Evolutionary conservation across 2,797 vertebrate species (phyloP).

Genomic region (Paguma larvata): DNA sequence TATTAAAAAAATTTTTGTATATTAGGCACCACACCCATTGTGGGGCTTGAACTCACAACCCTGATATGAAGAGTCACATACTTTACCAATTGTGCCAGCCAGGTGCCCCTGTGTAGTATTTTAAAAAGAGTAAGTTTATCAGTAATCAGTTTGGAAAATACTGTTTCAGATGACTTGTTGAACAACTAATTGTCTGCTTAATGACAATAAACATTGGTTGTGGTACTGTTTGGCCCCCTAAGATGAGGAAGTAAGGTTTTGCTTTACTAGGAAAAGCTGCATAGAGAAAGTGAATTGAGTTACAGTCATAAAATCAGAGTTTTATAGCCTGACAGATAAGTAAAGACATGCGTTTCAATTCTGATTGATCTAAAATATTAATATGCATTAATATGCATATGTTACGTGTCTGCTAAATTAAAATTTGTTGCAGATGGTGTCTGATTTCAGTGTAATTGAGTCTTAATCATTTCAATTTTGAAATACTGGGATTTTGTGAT

Average conservation of each 20-base stretch:
- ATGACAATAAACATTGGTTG: not conserved
- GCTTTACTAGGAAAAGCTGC: not conserved
- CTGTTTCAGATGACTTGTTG: not conserved
- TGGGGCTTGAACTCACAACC: not conserved
- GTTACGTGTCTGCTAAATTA: not conserved
- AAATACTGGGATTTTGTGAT: constrained; percentile 16
- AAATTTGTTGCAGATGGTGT: constrained; percentile 12
- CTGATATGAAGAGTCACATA: not conserved
- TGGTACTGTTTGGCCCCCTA: constrained; percentile 23
- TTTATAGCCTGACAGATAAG: not conserved
- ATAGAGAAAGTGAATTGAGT: not conserved
- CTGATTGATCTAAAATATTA: not conserved
- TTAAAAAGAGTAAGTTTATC: constrained; percentile 13
- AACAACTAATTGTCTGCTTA: not conserved
- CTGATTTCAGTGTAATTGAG: constrained; percentile 18
- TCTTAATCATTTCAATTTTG: not conserved
- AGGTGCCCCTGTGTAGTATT: not conserved
- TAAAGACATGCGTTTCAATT: constrained; percentile 20
- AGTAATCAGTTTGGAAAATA: not conserved
- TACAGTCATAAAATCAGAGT: not conserved
- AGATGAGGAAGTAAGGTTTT: constrained; percentile 19
- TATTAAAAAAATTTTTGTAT: not conserved
- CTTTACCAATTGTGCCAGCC: not conserved
- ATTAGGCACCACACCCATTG: not conserved
- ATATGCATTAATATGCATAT: constrained; percentile 53